Conservation (phyloP, 2,888 invertebrate genomes). For the Machimus rusticus region DNA sequence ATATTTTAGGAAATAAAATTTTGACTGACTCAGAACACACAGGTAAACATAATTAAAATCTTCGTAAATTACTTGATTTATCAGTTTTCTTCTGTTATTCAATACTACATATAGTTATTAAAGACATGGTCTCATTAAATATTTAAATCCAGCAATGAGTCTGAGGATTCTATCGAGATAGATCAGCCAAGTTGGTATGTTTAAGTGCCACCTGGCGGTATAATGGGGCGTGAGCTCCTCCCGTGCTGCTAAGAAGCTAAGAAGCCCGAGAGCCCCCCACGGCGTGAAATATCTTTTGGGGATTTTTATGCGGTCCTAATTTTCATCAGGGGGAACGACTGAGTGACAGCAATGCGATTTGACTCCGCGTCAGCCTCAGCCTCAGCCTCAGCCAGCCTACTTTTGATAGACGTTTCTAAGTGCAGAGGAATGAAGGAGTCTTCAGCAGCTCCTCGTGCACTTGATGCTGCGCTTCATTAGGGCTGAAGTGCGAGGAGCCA, state of each 20-base stretch:
- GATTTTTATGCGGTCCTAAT: background rate
- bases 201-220: background rate
- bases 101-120: too few relatives aligned
- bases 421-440: slow-evolving; percentile 29
- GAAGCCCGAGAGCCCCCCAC: background rate
- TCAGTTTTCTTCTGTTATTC: too few relatives aligned
- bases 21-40: too few relatives aligned
- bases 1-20: too few relatives aligned
- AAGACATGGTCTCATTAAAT: background rate
- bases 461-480: slow-evolving; percentile 38
- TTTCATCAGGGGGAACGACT: background rate
- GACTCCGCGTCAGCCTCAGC: background rate
- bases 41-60: too few relatives aligned
- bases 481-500: background rate
- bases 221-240: background rate
- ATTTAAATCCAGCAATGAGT: background rate
- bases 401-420: slow-evolving; percentile 32
- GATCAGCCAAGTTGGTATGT: background rate
- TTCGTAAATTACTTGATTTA: too few relatives aligned
- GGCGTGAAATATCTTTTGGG: background rate
- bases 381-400: background rate
- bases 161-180: background rate
- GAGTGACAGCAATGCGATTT: slow-evolving; percentile 33
- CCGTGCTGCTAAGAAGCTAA: background rate
- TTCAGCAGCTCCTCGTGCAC: slow-evolving; percentile 28